These are phyloP conservation scores for Smittia sp. DNA, from an alignment of 2,888 invertebrate species.

Conservation along the genomic window DNA sequence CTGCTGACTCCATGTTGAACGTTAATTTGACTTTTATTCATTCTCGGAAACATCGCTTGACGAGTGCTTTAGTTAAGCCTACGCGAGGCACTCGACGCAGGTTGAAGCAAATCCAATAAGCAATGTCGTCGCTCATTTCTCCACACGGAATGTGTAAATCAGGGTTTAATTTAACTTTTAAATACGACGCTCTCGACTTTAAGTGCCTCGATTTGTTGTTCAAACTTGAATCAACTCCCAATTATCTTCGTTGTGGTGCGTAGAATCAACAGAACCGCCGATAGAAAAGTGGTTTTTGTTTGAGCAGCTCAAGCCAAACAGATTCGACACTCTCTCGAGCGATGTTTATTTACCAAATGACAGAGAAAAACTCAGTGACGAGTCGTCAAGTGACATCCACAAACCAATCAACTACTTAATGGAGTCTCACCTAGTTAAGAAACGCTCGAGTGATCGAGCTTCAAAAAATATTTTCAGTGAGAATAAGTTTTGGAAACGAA, in stretches of 20 bases:
- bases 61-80: background rate
- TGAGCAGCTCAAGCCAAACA: conserved; percentile 13
- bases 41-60: background rate
- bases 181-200: conserved; percentile 10
- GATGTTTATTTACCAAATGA: conserved; percentile 26
- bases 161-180: conserved; percentile 7
- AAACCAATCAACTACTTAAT: conserved; percentile 3
- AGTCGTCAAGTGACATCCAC: conserved; percentile 6
- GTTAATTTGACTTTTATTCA: conserved; percentile 15
- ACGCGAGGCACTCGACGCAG: background rate
- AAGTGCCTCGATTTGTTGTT: conserved; percentile 33
- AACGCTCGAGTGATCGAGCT: too few species aligned
- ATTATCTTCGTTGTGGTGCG: conserved; percentile 26
- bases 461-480: too few species aligned
- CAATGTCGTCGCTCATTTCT: background rate
- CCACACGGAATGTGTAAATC: conserved; percentile 18
- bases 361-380: conserved; percentile 4
- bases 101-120: conserved; percentile 24
- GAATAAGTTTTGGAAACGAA: too few species aligned
- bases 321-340: conserved; percentile 24
- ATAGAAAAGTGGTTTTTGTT: conserved; percentile 30
- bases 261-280: conserved; percentile 23
- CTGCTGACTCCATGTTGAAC: conserved; percentile 26
- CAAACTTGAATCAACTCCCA: conserved; percentile 25
- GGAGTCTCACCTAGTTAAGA: background rate